Base-by-base conservation (phyloP, 2,113 vertebrate genomes). In the Coptodon rendalli region DNA sequence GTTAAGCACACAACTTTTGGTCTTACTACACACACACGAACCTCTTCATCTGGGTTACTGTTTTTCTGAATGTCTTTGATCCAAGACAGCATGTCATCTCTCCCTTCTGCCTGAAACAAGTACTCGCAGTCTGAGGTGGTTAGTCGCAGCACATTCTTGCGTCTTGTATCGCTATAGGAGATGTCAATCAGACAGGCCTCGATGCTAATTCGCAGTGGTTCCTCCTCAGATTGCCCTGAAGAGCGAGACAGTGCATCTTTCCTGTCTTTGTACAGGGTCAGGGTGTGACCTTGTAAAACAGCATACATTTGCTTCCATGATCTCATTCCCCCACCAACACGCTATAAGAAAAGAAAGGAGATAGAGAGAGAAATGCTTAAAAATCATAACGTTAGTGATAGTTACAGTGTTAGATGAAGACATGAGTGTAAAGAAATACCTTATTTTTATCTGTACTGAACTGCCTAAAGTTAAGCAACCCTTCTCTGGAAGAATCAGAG, bases 111-210 rank as follows among this genome's bases (percentile, higher is more conserved):
- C 91, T 99, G 99, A 92, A 99, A 99, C 68, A 99, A 96, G 95
- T 98, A 99, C 89, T 99, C 97, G 82, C 97, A 97, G 93, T 99
- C 97, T 0, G 98, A 97, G 0, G 99, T 99, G 85, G 98, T 99
- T 7, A 99, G 97, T 13, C 99, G 97, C 82, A 99, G 98, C 5
- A 99, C 99, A 3, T 99, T 98, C 87, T 99, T 99, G 94, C 98
- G 97, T 92, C 99, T 98, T 38, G 99, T 99, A 92, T 99, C 99
- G n/a, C 98, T 98, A 84, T 99, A 99, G 0, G 98, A 99, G 94
- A 99, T 99, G 96, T 99, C 98, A 89, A 99, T 98, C 90, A 99
- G 95, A 93, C 99, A 99, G 76, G 98, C 97, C 82, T 97, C 99
- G 86, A 99, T 97, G 93, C 97, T 97, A 95, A 99, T 98, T 84